Percentiles rank a stretch among this genome's conserved stretches.
phyloP scores from a whole-genome alignment of 1,140 invertebrate genomes.

The Penaeus chinensis region DNA sequence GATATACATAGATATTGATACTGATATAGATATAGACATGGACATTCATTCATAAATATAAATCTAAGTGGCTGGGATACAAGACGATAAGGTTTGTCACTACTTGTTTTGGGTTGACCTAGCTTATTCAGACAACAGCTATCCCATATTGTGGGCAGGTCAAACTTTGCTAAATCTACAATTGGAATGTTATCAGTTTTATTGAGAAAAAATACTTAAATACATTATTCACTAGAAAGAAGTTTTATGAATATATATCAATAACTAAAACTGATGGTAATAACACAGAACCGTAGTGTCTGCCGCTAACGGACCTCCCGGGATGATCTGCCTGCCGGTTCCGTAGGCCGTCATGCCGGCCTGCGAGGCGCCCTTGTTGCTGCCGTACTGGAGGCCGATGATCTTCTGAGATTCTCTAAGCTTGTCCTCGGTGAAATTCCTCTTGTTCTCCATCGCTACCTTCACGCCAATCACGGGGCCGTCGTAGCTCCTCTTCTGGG shows the following conservation, averaged over 20 bases:
- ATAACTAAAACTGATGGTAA: background rate
- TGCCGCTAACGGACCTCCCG: constrained; percentile 66
- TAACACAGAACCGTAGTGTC: background rate
- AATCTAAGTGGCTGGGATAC: no score
- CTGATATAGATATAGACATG: no score
- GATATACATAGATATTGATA: no score
- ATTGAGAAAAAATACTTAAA: no score
- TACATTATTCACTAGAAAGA: no score
- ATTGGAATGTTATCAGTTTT: no score
- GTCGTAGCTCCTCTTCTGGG: constrained; percentile 71
- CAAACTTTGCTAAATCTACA: no score
- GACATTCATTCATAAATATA: no score
- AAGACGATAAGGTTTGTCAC: no score
- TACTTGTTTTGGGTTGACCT: no score
- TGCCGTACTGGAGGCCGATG: constrained; percentile 72
- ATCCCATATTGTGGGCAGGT: no score
- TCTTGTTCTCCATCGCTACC: constrained; percentile 71
- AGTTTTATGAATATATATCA: background rate
- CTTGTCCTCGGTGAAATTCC: constrained; percentile 70
- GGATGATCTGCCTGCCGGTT: constrained; percentile 71
- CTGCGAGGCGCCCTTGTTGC: constrained; percentile 72
- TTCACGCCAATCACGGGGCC: constrained; percentile 73
- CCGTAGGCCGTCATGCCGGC: constrained; percentile 74
- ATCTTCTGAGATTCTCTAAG: constrained; percentile 71
- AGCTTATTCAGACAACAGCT: no score